A percentile compares a stretch with the other conserved stretches of the same genome.
These are phyloP conservation scores for Anoplophora glabripennis DNA, from an alignment of 1,140 invertebrate species.

Conservation along the genomic window DNA sequence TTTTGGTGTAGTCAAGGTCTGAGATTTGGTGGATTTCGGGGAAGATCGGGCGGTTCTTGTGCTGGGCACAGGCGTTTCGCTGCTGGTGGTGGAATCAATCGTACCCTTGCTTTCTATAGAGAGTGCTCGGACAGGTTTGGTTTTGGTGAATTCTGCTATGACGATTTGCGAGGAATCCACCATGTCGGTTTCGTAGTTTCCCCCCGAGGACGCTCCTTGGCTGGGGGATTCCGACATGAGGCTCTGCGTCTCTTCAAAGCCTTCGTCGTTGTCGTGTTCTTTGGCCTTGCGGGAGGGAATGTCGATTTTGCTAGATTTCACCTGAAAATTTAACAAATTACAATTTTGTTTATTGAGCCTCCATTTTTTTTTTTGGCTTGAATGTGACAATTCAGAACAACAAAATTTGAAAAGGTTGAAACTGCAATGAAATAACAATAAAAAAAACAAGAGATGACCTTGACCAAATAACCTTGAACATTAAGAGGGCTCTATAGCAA, in stretches of 20 bases:
- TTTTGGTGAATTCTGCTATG: slow-evolving; percentile 17
- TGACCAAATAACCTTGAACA: no score
- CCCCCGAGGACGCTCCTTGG: slow-evolving; percentile 42
- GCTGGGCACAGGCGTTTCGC: not conserved
- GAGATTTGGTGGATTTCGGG: slow-evolving; percentile 1
- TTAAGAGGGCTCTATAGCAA: no score
- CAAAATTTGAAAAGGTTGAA: no score
- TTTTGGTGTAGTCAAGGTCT: not conserved
- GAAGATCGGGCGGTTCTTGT: not conserved
- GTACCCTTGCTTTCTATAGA: slow-evolving; percentile 18
- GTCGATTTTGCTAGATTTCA: slow-evolving; percentile 35
- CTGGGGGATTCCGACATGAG: slow-evolving; percentile 80
- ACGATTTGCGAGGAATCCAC: slow-evolving; percentile 20
- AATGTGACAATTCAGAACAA: no score
- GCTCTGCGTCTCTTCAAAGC: slow-evolving; percentile 85
- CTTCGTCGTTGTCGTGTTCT: slow-evolving; percentile 70
- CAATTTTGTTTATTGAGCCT: no score
- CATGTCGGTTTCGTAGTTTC: slow-evolving; percentile 41
- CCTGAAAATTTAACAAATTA: slow-evolving; percentile 1
- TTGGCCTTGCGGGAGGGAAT: slow-evolving; percentile 30
- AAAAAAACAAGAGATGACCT: no score
- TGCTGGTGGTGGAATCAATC: slow-evolving; percentile 5
- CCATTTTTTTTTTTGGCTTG: no score
- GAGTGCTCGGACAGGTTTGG: slow-evolving; percentile 15
- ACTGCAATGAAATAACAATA: no score